Conservation (phyloP, 1,140 invertebrate genomes). For the Megathymus violae region DNA sequence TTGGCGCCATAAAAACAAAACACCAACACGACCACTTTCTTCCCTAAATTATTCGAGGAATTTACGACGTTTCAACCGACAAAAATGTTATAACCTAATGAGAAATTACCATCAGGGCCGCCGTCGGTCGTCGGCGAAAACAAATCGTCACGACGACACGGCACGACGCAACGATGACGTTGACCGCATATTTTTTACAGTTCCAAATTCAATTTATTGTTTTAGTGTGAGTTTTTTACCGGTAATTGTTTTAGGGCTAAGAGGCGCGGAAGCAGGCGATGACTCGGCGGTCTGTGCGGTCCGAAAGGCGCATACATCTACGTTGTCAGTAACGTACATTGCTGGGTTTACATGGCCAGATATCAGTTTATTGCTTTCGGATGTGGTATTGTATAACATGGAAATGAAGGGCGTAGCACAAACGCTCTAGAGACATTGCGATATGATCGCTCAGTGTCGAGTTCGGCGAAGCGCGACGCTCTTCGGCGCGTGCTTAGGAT, state of each 20-base stretch:
- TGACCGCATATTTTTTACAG: slow-evolving; percentile 67
- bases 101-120: slow-evolving; percentile 83
- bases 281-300: slow-evolving; percentile 59
- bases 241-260: slow-evolving; percentile 74
- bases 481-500: slow-evolving; percentile 77
- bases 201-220: slow-evolving; percentile 72
- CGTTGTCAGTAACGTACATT: slow-evolving; percentile 46
- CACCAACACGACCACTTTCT: slow-evolving; percentile 80
- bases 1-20: slow-evolving; percentile 83
- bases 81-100: slow-evolving; percentile 83
- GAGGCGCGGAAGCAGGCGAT: slow-evolving; percentile 64
- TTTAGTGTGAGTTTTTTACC: slow-evolving; percentile 70
- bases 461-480: slow-evolving; percentile 41
- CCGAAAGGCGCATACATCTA: slow-evolving; percentile 31
- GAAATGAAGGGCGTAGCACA: slow-evolving; percentile 45
- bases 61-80: slow-evolving; percentile 79
- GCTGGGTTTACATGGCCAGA: slow-evolving; percentile 34
- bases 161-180: slow-evolving; percentile 48
- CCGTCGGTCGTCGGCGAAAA: slow-evolving; percentile 64
- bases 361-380: slow-evolving; percentile 48
- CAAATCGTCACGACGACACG: slow-evolving; percentile 53
- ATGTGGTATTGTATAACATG: slow-evolving; percentile 53
- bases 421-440: slow-evolving; percentile 70
- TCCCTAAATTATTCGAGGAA: slow-evolving; percentile 81
- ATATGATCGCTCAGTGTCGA: slow-evolving; percentile 65